phyloP scores from a whole-genome alignment of 2,113 vertebrate genomes.

The Lamprotornis superbus region DNA sequence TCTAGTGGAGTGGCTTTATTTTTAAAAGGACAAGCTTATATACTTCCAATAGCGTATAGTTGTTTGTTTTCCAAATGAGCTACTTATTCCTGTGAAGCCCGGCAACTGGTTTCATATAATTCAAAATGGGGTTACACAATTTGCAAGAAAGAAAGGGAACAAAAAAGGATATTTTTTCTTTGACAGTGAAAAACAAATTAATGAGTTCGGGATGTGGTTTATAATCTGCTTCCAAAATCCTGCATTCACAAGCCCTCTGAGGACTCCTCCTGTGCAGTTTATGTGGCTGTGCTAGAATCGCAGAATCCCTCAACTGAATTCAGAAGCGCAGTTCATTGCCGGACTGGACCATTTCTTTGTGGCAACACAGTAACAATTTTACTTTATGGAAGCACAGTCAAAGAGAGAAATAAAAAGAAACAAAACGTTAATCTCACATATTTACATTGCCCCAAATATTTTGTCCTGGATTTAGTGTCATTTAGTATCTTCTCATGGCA shows the following conservation, averaged over 20 bases:
- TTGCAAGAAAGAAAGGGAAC: neutral
- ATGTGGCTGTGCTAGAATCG: neutral
- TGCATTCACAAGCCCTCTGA: neutral
- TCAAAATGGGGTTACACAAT: neutral
- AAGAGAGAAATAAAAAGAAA: neutral
- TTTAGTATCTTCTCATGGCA: neutral
- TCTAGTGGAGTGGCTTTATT: neutral
- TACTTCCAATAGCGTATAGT: neutral
- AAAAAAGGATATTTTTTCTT: neutral
- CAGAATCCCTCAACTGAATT: fast-evolving
- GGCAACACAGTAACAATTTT: neutral
- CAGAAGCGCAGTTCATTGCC: neutral
- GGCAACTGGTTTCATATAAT: neutral
- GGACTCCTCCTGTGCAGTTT: neutral
- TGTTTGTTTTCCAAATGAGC: neutral
- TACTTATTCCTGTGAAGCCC: neutral
- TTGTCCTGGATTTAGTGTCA: neutral
- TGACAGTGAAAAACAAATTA: neutral
- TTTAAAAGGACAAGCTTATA: neutral
- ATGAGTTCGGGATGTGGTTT: neutral
- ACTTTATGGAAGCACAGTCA: neutral
- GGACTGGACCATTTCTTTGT: neutral
- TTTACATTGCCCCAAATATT: neutral
- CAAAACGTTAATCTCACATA: neutral
- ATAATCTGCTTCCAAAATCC: neutral